Evolutionary conservation across 2,797 vertebrate species (phyloP).

Genomic region (Octomys mimax): DNA sequence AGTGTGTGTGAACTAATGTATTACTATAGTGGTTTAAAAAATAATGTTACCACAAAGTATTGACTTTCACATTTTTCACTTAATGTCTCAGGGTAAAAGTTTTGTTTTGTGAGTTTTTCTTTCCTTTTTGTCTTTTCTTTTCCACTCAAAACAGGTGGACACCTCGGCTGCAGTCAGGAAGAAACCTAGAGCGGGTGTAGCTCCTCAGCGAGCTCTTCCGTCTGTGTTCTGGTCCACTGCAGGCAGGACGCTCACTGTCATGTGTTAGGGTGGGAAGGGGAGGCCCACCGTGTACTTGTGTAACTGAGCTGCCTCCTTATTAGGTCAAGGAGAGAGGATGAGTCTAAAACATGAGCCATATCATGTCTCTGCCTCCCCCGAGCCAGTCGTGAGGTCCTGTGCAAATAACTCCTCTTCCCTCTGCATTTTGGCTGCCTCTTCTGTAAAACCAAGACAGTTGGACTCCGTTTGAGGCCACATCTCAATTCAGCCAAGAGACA

Average conservation of each 20-base stretch:
- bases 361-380: neutral
- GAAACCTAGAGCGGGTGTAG: neutral
- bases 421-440: neutral
- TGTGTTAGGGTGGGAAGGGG: neutral
- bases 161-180: neutral
- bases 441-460: conserved; percentile 33
- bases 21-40: conserved; percentile 24
- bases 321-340: neutral
- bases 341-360: neutral
- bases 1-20: neutral
- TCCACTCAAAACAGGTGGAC: neutral
- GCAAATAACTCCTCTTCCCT: neutral
- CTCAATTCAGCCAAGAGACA: conserved; percentile 73
- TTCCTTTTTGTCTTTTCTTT: conserved; percentile 48
- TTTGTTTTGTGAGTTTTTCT: conserved; percentile 5
- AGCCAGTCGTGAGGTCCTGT: neutral
- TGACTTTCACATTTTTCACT: conserved; percentile 58
- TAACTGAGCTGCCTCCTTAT: neutral
- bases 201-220: neutral
- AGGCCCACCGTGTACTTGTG: neutral
- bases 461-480: conserved; percentile 54
- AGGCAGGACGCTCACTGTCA: neutral
- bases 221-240: neutral
- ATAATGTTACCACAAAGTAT: conserved; percentile 38
- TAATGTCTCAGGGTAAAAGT: neutral